Conservation (phyloP, 2,113 vertebrate species). For the Lasiurus cinereus region DNA sequence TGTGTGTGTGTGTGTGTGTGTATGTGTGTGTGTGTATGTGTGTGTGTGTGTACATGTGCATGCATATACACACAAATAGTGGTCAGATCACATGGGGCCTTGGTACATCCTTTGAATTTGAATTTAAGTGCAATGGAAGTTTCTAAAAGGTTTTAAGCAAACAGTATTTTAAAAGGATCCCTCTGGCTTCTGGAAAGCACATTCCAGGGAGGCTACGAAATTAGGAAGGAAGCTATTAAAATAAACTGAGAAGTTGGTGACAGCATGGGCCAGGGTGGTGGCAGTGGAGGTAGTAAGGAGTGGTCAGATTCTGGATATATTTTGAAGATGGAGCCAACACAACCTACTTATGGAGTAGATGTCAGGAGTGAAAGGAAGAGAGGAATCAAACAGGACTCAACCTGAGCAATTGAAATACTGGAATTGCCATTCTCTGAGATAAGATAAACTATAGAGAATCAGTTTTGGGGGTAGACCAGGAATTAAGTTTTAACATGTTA, state of each 20-base stretch:
- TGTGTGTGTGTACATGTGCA: not conserved
- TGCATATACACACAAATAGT: not conserved
- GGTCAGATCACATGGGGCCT: too few species aligned
- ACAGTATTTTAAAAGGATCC: not conserved
- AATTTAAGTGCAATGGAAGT: not conserved
- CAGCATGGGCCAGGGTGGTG: not conserved
- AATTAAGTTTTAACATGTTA: not conserved
- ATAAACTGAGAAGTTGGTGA: not conserved
- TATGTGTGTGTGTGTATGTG: not conserved
- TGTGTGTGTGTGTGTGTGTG: not conserved
- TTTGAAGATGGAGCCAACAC: not conserved
- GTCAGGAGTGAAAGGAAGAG: not conserved
- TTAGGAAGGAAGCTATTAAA: not conserved
- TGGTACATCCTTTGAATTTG: not conserved
- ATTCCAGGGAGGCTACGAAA: not conserved
- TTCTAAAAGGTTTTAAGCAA: slow-evolving; percentile 27
- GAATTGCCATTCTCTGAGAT: not conserved
- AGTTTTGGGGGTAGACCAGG: not conserved
- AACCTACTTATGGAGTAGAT: not conserved
- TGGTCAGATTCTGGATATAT: not conserved
- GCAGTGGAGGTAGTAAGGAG: not conserved
- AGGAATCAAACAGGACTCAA: not conserved
- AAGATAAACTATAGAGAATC: not conserved
- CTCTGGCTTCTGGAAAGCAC: not conserved
- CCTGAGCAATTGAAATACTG: not conserved